A percentile compares a stretch with the other conserved stretches of the same genome.
Conservation (phyloP, 2,888 invertebrate genomes). For the Aleiodes testaceus region DNA sequence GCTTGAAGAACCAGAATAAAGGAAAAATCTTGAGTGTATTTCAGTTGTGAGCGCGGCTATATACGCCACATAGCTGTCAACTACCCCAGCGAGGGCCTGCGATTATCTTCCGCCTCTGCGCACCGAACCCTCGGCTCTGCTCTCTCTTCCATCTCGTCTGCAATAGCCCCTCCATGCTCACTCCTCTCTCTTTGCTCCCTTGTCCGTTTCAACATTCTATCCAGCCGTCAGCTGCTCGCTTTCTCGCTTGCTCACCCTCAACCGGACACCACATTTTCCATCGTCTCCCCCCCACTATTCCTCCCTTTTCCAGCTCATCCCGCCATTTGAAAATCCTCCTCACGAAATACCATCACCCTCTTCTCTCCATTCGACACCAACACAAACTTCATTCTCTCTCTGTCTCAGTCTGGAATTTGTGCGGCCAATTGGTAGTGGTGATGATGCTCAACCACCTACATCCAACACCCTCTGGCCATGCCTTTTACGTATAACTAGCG, state of each 20-base stretch:
- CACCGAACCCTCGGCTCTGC: slow-evolving; percentile 73
- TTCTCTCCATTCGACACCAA: slow-evolving; percentile 42
- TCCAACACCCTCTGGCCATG: slow-evolving; percentile 38
- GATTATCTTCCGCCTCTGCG: slow-evolving; percentile 78
- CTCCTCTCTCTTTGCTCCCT: slow-evolving; percentile 56
- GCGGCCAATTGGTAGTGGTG: slow-evolving; percentile 6
- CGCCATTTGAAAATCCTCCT: slow-evolving; percentile 15
- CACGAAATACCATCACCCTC: slow-evolving; percentile 48
- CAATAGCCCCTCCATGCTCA: slow-evolving; percentile 58
- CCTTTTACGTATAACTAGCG: slow-evolving; percentile 43
- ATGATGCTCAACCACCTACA: slow-evolving; percentile 24
- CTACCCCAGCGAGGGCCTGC: slow-evolving; percentile 52
- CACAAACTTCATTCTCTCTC: neutral
- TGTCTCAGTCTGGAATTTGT: slow-evolving; percentile 1
- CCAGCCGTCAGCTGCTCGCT: slow-evolving; percentile 53
- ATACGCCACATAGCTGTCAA: slow-evolving; percentile 31
- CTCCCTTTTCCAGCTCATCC: neutral
- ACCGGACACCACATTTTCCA: slow-evolving; percentile 34
- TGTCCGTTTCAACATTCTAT: slow-evolving; percentile 52
- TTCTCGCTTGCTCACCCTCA: slow-evolving; percentile 64
- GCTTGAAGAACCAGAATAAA: neutral
- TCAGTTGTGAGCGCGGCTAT: slow-evolving; percentile 4
- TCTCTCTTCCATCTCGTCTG: slow-evolving; percentile 42
- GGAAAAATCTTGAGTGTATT: slow-evolving; percentile 8
- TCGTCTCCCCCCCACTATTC: neutral